phyloP scores from a whole-genome alignment of 2,797 vertebrate genomes.

The Podargus strigoides region DNA sequence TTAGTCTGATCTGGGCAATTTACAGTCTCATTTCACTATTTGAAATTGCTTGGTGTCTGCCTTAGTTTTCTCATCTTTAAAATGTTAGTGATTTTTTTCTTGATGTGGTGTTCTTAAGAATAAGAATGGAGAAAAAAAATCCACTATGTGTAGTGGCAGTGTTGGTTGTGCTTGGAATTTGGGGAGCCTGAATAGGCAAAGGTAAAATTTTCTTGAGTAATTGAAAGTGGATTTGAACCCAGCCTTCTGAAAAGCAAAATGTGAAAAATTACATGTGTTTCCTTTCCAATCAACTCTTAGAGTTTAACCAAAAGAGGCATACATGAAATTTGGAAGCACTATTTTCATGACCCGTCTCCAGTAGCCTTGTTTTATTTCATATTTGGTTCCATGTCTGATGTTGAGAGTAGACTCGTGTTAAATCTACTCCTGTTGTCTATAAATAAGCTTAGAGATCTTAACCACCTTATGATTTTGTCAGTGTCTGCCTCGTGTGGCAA shows the following conservation, averaged over 20 bases:
- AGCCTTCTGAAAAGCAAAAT: background rate
- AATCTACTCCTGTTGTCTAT: background rate
- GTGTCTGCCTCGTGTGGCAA: fast-evolving
- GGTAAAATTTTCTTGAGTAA: background rate
- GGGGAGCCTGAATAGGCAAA: background rate
- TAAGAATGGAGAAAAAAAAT: background rate
- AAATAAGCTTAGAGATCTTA: background rate
- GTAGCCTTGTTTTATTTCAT: background rate
- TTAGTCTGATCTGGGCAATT: background rate
- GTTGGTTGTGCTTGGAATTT: background rate
- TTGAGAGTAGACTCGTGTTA: background rate
- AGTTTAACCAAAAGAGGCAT: background rate
- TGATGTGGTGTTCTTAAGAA: background rate
- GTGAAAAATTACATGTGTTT: background rate
- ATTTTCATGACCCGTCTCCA: background rate
- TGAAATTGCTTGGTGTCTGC: background rate
- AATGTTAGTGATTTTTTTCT: background rate
- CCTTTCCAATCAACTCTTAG: background rate
- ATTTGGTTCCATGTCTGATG: background rate
- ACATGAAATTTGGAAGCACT: background rate
- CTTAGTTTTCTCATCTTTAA: background rate
- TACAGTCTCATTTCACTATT: background rate
- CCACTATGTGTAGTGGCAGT: background rate
- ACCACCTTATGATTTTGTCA: background rate
- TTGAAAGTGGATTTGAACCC: background rate